Base-by-base conservation (phyloP, 37 sponge, comb jelly and placozoan species). In the Petrosia ficiformis region DNA sequence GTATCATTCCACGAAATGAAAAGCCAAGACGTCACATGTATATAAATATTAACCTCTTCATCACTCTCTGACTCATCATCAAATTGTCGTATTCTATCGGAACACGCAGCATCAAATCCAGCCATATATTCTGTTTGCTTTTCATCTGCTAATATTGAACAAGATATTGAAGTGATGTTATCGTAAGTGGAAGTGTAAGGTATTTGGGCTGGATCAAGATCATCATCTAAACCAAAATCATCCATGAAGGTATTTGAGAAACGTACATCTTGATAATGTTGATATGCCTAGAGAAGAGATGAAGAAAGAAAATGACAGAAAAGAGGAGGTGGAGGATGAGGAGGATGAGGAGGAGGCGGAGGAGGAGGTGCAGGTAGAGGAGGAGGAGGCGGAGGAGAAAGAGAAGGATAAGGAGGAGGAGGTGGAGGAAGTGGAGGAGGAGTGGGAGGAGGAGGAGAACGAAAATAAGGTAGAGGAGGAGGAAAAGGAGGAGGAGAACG, bases 171-270 rank as follows among this genome's bases (percentile, higher is more conserved):
- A 66, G 82, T 87, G 59, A 77, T 77, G 33, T 59, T 30, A 10
- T 77, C 54, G 70, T 81, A 87, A 57, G 77, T 41, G 29, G 43
- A 30, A 41, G 57, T 59, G 28, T 72, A 79, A 5, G 86, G 80
- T 39, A 78, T 80, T 59, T 67, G 59, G 41, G 42, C 54, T 31
- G 75, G n/a, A 34, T 43, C 39, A 2, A 85, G 70, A 52, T 79
- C 84, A 59, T 89, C 90, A 21, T 83, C 72, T 28, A 84, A 44
- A 21, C 88, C 93, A 65, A 79, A 92, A 69, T 83, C 84, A 21
- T 92, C 93, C 37, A 82, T 72, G 28, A 84, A 43, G 22, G 44
- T 35, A 19, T 31, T 79, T 2, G 63, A 56, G 44, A 89, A 83
- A 72, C 71, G 72, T 2, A 68, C 66, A 31, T 79, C 87, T 28